Percentiles rank a stretch among this genome's conserved stretches.
These are phyloP conservation scores for Cheilosia urbana DNA, from an alignment of 2,888 invertebrate species.

Conservation along the genomic window DNA sequence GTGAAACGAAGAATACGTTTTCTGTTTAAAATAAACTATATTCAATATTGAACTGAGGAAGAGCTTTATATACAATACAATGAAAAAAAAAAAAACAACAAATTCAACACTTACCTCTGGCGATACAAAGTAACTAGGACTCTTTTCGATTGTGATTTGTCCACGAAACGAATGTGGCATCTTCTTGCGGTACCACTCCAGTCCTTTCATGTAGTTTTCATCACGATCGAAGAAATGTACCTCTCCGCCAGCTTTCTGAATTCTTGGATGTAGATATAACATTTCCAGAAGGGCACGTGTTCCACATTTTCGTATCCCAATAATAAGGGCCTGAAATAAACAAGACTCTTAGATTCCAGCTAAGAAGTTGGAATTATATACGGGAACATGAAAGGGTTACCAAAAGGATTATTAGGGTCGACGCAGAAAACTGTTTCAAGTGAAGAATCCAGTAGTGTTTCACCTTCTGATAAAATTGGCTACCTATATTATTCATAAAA, in stretches of 20 bases:
- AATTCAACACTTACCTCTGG: constrained; percentile 90
- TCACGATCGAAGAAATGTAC: constrained; percentile 98
- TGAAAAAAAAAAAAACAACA: too few species aligned
- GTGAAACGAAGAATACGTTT: too few species aligned
- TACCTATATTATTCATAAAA: too few species aligned
- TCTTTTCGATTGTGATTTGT: constrained; percentile 98
- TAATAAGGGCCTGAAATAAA: constrained; percentile 90
- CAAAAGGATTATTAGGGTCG: constrained; percentile 17
- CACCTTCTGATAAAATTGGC: too few species aligned
- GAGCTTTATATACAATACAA: too few species aligned
- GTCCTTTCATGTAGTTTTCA: constrained; percentile 94
- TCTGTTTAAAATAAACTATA: too few species aligned
- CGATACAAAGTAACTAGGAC: constrained; percentile 98
- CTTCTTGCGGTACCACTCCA: constrained; percentile 97
- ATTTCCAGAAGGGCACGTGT: constrained; percentile 98
- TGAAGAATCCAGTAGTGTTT: background rate
- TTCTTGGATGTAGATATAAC: constrained; percentile 96
- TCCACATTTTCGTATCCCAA: constrained; percentile 98
- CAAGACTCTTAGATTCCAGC: constrained; percentile 12
- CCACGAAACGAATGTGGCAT: constrained; percentile 97
- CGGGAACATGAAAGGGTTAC: constrained; percentile 18
- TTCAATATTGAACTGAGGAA: too few species aligned
- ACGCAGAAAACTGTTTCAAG: background rate
- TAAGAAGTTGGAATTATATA: constrained; percentile 20
- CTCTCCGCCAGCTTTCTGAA: constrained; percentile 96